A percentile compares a stretch with the other conserved stretches of the same genome.
Evolutionary conservation across 2,797 vertebrate genomes (phyloP).

Genomic region (Aldrovandia affinis): DNA sequence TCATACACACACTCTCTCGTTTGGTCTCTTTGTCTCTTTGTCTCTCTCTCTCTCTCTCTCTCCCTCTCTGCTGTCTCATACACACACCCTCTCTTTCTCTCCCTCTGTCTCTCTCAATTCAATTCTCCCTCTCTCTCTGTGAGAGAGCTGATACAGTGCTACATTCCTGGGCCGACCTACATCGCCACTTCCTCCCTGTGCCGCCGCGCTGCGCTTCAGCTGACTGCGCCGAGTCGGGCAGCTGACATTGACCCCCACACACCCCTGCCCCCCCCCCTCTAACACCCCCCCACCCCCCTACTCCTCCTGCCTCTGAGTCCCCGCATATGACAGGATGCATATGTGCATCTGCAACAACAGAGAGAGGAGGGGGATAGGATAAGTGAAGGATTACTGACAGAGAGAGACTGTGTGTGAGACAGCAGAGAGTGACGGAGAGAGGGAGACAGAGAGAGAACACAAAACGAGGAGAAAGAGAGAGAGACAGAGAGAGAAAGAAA

Average conservation of each 20-base stretch:
- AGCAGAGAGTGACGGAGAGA: neutral
- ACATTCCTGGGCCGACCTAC: constrained; percentile 8
- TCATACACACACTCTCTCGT: neutral
- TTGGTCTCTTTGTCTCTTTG: neutral
- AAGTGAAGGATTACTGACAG: too few relatives aligned
- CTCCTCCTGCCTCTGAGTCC: constrained; percentile 39
- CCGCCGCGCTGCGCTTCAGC: constrained; percentile 64
- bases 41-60: constrained; percentile 21
- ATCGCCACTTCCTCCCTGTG: constrained; percentile 47
- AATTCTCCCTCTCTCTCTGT: neutral
- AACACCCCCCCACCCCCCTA: constrained; percentile 34
- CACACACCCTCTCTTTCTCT: neutral
- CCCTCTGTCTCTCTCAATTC: neutral
- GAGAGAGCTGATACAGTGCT: constrained; percentile 32
- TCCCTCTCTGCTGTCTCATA: neutral
- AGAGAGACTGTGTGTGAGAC: too few relatives aligned
- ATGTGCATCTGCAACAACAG: constrained; percentile 42
- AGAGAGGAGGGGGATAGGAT: constrained; percentile 31
- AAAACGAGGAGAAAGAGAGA: neutral
- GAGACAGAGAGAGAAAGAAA: neutral
- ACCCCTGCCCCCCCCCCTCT: constrained; percentile 35
- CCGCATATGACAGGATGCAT: constrained; percentile 60
- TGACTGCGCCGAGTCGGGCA: constrained; percentile 68
- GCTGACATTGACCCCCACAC: constrained; percentile 65
- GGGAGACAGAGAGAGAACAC: neutral